A percentile compares a stretch with the other conserved stretches of the same genome.
Evolutionary conservation across 2,888 invertebrate genomes (phyloP).

Genomic region (Apamea monoglypha): DNA sequence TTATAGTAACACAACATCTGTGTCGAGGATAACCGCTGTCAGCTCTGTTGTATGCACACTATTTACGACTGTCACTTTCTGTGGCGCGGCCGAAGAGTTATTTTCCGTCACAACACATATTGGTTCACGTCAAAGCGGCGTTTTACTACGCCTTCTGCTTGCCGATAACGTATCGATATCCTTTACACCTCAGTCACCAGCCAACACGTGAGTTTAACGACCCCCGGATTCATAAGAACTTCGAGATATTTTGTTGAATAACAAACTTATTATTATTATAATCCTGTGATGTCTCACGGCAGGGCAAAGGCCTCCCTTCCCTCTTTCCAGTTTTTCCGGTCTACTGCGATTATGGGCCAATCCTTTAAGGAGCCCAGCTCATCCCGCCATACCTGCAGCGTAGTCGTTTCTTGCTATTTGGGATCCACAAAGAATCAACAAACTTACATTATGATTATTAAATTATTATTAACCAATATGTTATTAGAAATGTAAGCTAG

Average conservation of each 20-base stretch:
- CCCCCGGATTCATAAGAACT: conserved; percentile 48
- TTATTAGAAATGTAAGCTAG: too few relatives aligned
- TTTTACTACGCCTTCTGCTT: conserved; percentile 72
- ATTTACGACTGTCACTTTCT: conserved; percentile 30
- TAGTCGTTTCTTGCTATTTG: background rate
- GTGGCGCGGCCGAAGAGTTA: conserved; percentile 63
- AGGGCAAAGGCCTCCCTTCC: background rate
- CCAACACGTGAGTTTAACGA: background rate
- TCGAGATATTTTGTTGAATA: conserved; percentile 56
- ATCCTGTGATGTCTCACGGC: background rate
- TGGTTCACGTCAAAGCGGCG: conserved; percentile 63
- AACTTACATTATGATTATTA: conserved; percentile 57
- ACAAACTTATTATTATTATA: conserved; percentile 41
- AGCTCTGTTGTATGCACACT: conserved; percentile 13
- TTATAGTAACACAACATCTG: background rate
- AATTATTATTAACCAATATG: too few relatives aligned
- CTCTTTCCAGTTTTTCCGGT: background rate
- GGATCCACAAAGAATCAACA: conserved; percentile 22
- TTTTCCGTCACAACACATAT: conserved; percentile 68
- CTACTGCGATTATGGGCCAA: background rate
- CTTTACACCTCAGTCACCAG: conserved; percentile 36
- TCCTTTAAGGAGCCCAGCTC: background rate
- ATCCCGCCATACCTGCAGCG: background rate
- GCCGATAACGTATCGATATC: conserved; percentile 75
- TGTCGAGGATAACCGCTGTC: conserved; percentile 3